These are phyloP conservation scores for Struthidea cinerea DNA, from an alignment of 2,113 vertebrate species.

Conservation along the genomic window DNA sequence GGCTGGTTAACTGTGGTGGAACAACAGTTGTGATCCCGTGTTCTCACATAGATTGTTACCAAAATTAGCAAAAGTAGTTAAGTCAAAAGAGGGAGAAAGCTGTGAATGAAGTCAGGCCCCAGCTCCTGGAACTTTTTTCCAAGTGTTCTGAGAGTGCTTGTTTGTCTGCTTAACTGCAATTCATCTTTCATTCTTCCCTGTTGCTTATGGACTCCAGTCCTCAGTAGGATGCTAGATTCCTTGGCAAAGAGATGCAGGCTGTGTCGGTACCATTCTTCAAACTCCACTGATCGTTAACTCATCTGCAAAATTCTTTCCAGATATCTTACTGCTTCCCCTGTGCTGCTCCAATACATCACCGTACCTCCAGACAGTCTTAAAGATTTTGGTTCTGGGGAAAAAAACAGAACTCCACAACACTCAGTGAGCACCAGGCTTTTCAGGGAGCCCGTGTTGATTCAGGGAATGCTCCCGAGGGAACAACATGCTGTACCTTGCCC, in stretches of 20 bases:
- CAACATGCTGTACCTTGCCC: not conserved
- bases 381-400: not conserved
- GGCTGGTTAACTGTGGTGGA: not conserved
- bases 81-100: not conserved
- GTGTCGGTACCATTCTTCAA: conserved; percentile 16
- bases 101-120: not conserved
- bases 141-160: not conserved
- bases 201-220: conserved; percentile 46
- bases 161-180: conserved; percentile 17
- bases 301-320: conserved; percentile 51
- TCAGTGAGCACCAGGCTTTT: not conserved
- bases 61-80: conserved; percentile 18
- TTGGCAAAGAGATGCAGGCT: conserved; percentile 37
- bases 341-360: not conserved
- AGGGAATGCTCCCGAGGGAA: not conserved
- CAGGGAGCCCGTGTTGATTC: not conserved
- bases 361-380: not conserved
- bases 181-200: conserved; percentile 3
- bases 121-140: not conserved
- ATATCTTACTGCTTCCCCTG: conserved; percentile 8
- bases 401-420: not conserved
- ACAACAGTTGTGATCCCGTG: not conserved
- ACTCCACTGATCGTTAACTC: conserved; percentile 61
- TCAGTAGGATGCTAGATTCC: conserved; percentile 37
- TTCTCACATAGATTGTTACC: not conserved